Evolutionary conservation across 2,888 invertebrate genomes (phyloP).

Genomic region (Mesorhabditis belari): DNA sequence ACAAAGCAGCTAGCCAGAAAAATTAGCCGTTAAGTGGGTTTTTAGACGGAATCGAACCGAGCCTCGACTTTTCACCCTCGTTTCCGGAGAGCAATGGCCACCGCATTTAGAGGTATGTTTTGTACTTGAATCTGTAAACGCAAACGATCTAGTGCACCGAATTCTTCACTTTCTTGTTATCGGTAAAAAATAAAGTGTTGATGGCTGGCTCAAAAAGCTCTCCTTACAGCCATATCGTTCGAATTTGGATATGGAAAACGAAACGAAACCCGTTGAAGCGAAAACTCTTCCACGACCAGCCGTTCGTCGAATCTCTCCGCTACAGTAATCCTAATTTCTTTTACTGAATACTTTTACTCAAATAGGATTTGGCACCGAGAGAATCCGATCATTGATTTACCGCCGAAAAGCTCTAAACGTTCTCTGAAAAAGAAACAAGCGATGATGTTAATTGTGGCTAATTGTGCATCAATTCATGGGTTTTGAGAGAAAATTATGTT

Average conservation of each 20-base stretch:
- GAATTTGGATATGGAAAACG: background rate
- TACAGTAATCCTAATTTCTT: background rate
- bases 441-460: background rate
- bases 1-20: too few relatives aligned
- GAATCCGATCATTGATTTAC: background rate
- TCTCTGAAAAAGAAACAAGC: background rate
- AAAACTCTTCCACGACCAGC: background rate
- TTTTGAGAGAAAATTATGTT: too few relatives aligned
- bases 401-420: too few relatives aligned
- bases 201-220: too few relatives aligned
- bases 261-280: background rate
- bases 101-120: background rate
- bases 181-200: too few relatives aligned
- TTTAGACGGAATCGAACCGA: background rate
- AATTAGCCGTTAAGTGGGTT: too few relatives aligned
- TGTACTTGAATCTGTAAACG: too few relatives aligned
- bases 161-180: too few relatives aligned
- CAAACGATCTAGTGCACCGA: too few relatives aligned
- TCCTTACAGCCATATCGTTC: background rate
- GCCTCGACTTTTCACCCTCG: background rate
- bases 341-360: background rate
- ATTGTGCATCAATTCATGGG: too few relatives aligned
- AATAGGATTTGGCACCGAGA: background rate
- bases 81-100: background rate
- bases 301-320: background rate